phyloP scores from a whole-genome alignment of 2,113 vertebrate species.

The Nesogale talazaci region DNA sequence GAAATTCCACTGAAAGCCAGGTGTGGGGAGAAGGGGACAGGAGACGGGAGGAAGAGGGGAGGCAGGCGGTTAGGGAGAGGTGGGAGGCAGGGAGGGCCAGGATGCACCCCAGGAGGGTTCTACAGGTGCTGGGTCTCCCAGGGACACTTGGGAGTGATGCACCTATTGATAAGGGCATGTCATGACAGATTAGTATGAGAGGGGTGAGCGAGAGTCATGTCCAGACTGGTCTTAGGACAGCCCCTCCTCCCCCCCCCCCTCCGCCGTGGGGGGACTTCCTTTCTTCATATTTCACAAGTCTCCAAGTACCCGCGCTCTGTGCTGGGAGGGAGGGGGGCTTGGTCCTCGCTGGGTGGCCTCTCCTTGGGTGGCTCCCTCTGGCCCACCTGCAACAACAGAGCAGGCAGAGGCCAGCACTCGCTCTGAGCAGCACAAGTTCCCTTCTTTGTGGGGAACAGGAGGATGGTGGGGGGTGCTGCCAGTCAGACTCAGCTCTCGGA shows the following conservation, averaged over 20 bases:
- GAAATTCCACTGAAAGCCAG: rapidly evolving
- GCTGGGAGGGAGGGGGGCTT: background rate
- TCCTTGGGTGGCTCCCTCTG: background rate
- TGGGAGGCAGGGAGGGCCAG: background rate
- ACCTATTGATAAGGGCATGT: background rate
- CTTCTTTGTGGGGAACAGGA: background rate
- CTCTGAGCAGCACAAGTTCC: rapidly evolving
- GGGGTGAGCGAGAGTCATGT: too few species aligned
- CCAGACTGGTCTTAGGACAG: background rate
- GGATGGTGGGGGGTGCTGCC: too few species aligned
- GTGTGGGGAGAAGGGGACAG: background rate
- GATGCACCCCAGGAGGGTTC: background rate
- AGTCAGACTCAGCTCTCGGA: background rate
- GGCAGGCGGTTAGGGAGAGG: background rate
- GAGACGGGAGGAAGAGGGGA: background rate
- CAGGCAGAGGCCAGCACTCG: background rate
- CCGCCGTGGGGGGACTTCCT: background rate
- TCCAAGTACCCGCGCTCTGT: background rate
- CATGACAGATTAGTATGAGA: background rate
- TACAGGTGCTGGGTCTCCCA: background rate
- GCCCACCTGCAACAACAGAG: background rate
- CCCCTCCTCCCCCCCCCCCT: too few species aligned
- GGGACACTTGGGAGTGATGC: background rate
- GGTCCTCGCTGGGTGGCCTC: background rate
- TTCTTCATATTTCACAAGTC: background rate